Conservation (phyloP, 1,140 invertebrate species). For the Bombus impatiens region DNA sequence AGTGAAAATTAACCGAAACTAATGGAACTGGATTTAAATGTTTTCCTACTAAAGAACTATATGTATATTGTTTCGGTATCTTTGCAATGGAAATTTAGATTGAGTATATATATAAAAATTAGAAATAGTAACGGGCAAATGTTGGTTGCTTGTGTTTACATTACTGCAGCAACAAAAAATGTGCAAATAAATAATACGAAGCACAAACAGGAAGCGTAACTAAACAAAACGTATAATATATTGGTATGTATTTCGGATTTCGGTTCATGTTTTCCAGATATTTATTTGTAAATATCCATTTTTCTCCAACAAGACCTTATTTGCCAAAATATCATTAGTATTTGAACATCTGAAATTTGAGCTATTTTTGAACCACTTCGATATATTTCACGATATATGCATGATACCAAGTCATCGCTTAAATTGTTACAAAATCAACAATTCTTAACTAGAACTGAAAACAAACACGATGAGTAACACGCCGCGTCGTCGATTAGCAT, state of each 20-base stretch:
- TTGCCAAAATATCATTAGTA: not conserved
- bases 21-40: too few species aligned
- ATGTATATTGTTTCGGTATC: too few species aligned
- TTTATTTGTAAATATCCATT: not conserved
- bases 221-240: not conserved
- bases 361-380: not conserved
- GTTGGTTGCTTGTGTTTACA: not conserved
- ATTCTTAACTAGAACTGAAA: not conserved
- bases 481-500: not conserved
- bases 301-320: not conserved
- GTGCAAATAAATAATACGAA: not conserved
- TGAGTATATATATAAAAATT: too few species aligned
- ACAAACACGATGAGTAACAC: not conserved
- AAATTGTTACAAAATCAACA: not conserved
- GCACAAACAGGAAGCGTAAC: not conserved
- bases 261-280: not conserved
- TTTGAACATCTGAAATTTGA: not conserved
- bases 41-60: too few species aligned
- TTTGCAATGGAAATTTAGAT: too few species aligned
- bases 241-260: not conserved
- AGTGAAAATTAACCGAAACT: too few species aligned
- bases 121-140: not conserved
- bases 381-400: not conserved
- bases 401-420: not conserved
- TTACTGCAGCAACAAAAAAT: not conserved